A percentile compares a stretch with the other conserved stretches of the same genome.
Conservation (phyloP, 2,113 vertebrate species). For the Ctenomys sociabilis region DNA sequence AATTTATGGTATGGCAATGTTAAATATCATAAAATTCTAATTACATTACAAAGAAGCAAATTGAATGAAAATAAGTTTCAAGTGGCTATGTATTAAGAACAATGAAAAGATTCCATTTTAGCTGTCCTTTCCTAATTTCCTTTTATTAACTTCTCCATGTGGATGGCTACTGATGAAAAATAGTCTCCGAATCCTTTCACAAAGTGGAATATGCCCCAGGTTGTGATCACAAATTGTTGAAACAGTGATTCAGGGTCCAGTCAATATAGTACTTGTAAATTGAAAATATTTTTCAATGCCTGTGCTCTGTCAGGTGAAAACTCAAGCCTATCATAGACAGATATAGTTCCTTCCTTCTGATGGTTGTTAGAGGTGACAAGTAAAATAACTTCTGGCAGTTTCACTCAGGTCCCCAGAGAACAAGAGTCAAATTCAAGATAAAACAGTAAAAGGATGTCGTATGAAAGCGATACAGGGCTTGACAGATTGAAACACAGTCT, state of each 20-base stretch:
- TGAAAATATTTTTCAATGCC: slow-evolving; percentile 52
- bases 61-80: not conserved
- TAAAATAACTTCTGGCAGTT: slow-evolving; percentile 80
- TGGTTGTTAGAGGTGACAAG: slow-evolving; percentile 79
- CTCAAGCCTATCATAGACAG: slow-evolving; percentile 11
- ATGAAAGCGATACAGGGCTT: slow-evolving; percentile 61
- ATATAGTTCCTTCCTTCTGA: slow-evolving; percentile 72
- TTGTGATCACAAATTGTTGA: slow-evolving; percentile 36
- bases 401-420: slow-evolving; percentile 71
- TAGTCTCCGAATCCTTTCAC: not conserved
- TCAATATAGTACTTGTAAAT: slow-evolving; percentile 61
- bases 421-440: slow-evolving; percentile 81
- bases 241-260: not conserved
- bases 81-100: not conserved
- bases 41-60: not conserved
- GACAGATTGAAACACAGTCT: slow-evolving; percentile 77
- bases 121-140: slow-evolving; percentile 35
- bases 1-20: not conserved
- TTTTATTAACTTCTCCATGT: slow-evolving; percentile 28
- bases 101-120: slow-evolving; percentile 58
- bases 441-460: slow-evolving; percentile 70
- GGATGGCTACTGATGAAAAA: not conserved
- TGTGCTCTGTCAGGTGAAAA: slow-evolving; percentile 60
- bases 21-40: not conserved
- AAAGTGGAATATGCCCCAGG: not conserved